Evolutionary conservation across 2,113 vertebrate species (phyloP), one percentile per base, ranked within the genome.

Genomic region (Polypterus bichir): DNA sequence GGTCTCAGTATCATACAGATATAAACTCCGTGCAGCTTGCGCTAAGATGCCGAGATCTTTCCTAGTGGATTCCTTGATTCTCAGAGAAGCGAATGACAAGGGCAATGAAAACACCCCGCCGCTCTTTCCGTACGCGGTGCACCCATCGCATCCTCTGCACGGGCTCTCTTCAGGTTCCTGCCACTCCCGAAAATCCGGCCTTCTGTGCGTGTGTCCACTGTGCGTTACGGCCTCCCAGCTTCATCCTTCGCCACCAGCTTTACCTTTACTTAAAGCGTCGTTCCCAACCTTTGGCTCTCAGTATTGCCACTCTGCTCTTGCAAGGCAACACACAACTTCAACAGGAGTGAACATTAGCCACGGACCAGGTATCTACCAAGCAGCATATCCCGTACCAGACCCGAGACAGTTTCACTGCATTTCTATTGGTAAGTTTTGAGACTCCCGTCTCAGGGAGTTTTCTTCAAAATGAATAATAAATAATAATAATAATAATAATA

Each of bases 321-420:
- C 88, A 55, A 85, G 94, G 68, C 88, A 94, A 64, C 93, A 95
- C 76, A 75, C 89, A 2, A 81, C 89, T 53, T 85, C 91, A 9
- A 81, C 87, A 65, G 79, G 84, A 62, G 75, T 94, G 51, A 86
- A 84, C 64, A 85, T 94, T 58, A 86, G 83, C 73, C 88, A 91
- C 64, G 85, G 76, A n/a, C 87, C 92, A 5, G 88, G 88, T 49
- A 86, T 97, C 27, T 97, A 98, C 80, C 94, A 92, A 68, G 86
- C 89, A 47, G 82, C 93, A n/a, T 98, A 97, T 64, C 82, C 91
- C 0, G 80, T 96, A 54, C 89, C 92, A 2, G 95, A 96, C 69
- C 95, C 94, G n/a, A 81, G 94, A 8, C 94, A 95, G 73, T 98
- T 95, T 78, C 94, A 97, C 83, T 98, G 95, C 86, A 90, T 98